These are phyloP conservation scores for Adineta ricciae DNA, from an alignment of 2,888 invertebrate species.

Conservation along the genomic window DNA sequence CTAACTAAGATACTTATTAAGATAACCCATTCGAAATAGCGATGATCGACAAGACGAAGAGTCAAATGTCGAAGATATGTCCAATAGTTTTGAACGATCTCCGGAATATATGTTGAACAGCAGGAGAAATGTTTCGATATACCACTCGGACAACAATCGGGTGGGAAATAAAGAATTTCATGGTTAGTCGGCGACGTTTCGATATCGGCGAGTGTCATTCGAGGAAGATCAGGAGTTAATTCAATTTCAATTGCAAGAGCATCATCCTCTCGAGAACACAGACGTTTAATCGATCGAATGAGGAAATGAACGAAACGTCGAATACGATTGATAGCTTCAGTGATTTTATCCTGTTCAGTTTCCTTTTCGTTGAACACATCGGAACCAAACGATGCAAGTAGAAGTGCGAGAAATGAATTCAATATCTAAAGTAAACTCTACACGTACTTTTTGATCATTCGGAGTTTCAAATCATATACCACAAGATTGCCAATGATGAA, in stretches of 20 bases:
- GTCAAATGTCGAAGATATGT: slow-evolving; percentile 64
- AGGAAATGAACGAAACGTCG: slow-evolving; percentile 41
- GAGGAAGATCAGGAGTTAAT: background rate
- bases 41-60: slow-evolving; percentile 88
- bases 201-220: background rate
- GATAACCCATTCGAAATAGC: slow-evolving; percentile 97
- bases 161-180: background rate
- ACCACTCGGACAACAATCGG: background rate
- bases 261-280: background rate
- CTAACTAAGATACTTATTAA: slow-evolving; percentile 95
- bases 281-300: background rate
- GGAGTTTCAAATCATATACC: too few relatives aligned
- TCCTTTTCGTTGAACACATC: slow-evolving; percentile 68
- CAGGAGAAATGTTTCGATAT: background rate
- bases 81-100: slow-evolving; percentile 38
- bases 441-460: background rate
- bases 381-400: slow-evolving; percentile 95
- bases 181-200: background rate
- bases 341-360: slow-evolving; percentile 86
- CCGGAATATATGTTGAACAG: background rate
- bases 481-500: slow-evolving; percentile 97
- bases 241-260: background rate
- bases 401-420: slow-evolving; percentile 97
- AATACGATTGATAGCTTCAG: slow-evolving; percentile 90
- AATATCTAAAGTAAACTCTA: slow-evolving; percentile 62